A percentile compares a stretch with the other conserved stretches of the same genome.
Evolutionary conservation across 2,888 invertebrate genomes (phyloP).

Genomic region (Yponomeuta evonymella): DNA sequence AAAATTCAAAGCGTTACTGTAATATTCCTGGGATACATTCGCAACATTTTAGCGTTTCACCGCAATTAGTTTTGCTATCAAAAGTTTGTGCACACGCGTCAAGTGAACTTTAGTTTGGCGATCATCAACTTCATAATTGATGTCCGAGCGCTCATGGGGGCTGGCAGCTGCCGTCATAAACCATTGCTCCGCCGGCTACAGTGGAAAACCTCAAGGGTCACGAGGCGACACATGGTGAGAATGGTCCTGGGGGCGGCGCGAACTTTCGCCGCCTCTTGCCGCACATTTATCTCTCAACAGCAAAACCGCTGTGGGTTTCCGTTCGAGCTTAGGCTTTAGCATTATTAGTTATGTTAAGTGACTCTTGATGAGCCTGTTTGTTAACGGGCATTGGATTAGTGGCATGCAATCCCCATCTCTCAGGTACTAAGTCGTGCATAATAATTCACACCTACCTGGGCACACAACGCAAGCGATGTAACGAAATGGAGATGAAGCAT

Average conservation of each 20-base stretch:
- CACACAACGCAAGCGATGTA: too few relatives aligned
- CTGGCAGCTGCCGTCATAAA: conserved; percentile 47
- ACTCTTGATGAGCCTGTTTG: neutral
- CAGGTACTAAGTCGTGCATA: neutral
- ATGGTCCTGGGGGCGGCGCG: conserved; percentile 45
- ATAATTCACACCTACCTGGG: neutral
- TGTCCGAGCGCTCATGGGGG: conserved; percentile 27
- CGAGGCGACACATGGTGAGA: conserved; percentile 58
- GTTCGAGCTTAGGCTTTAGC: conserved; percentile 27
- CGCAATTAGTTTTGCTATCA: neutral
- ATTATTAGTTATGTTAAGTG: neutral
- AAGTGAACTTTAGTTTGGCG: conserved; percentile 16
- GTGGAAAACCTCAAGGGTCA: conserved; percentile 60
- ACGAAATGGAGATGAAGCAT: too few relatives aligned
- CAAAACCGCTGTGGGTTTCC: conserved; percentile 41
- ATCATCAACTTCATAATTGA: conserved; percentile 43
- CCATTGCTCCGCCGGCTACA: conserved; percentile 55
- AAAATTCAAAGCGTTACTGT: neutral
- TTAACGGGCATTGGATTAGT: neutral
- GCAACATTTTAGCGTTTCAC: neutral
- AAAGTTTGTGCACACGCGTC: conserved; percentile 3
- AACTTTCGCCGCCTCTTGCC: conserved; percentile 53
- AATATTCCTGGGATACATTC: neutral
- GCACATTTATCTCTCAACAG: conserved; percentile 61
- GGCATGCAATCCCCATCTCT: neutral